Evolutionary conservation across 2,888 invertebrate genomes (phyloP).

Genomic region (Arenicola marina): DNA sequence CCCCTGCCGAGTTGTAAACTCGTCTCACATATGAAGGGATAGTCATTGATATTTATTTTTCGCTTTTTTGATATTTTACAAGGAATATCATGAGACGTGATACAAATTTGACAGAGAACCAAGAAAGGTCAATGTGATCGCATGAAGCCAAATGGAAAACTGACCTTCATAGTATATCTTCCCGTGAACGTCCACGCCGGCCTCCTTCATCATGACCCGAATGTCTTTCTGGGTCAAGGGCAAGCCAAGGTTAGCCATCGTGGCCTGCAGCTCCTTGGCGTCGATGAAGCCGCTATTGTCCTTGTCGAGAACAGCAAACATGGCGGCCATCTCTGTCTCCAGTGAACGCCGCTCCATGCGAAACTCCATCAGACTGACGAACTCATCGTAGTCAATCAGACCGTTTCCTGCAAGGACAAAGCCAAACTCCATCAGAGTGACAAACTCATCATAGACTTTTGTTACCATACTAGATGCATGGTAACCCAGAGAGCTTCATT

Average conservation of each 20-base stretch:
- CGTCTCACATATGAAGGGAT: too few species aligned
- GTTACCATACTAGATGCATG: too few species aligned
- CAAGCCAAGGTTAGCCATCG: constrained; percentile 3
- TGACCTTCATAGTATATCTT: constrained; percentile 25
- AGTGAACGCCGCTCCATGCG: constrained; percentile 16
- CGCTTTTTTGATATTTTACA: too few species aligned
- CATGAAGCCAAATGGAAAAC: not conserved
- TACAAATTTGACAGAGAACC: not conserved
- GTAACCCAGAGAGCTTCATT: too few species aligned
- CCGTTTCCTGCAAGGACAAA: constrained; percentile 14
- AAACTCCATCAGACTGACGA: constrained; percentile 19
- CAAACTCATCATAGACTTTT: too few species aligned
- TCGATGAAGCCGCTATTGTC: constrained; percentile 27
- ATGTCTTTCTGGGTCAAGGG: constrained; percentile 17
- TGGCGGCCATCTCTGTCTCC: constrained; percentile 19
- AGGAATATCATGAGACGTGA: not conserved
- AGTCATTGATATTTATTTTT: too few species aligned
- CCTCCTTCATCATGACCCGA: constrained; percentile 25
- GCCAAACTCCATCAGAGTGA: not conserved
- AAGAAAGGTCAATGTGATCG: too few species aligned
- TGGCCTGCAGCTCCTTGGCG: constrained; percentile 15
- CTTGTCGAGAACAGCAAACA: constrained; percentile 24
- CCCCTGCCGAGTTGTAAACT: too few species aligned
- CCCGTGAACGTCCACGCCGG: constrained; percentile 18
- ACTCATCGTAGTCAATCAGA: constrained; percentile 19